These are phyloP conservation scores for Danionella cerebrum DNA, from an alignment of 2,113 vertebrate genomes.

Conservation along the genomic window DNA sequence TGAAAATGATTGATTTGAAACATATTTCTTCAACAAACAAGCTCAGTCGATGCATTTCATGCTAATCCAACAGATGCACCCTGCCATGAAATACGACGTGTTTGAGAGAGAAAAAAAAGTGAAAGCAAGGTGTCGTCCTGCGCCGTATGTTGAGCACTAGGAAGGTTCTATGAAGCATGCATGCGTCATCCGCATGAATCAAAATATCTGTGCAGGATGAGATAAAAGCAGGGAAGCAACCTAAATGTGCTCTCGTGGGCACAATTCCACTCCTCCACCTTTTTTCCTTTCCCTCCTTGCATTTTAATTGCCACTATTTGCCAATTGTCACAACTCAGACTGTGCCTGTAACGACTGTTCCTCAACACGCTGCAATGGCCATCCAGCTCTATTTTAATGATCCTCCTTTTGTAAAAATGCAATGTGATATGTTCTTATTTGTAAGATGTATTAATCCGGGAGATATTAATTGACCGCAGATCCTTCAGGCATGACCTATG, in stretches of 20 bases:
- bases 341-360: constrained; percentile 4
- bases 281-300: not conserved
- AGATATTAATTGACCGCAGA: constrained; percentile 1
- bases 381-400: constrained; percentile 14
- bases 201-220: not conserved
- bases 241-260: constrained; percentile 26
- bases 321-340: not conserved
- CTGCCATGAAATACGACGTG: not conserved
- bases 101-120: not conserved
- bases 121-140: not conserved
- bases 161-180: not conserved
- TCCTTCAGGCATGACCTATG: not conserved
- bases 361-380: not conserved
- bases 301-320: constrained; percentile 18
- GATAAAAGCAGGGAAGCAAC: not conserved
- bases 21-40: too few relatives aligned
- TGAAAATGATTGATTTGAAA: too few relatives aligned
- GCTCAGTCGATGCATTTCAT: too few relatives aligned
- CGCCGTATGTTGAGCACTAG: not conserved
- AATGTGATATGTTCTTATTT: not conserved
- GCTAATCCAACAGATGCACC: not conserved
- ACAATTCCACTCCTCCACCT: constrained; percentile 13
- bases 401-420: constrained; percentile 7
- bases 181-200: constrained; percentile 5
- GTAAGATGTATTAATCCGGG: constrained; percentile 11